A percentile compares a stretch with the other conserved stretches of the same genome.
phyloP scores from a whole-genome alignment of 2,888 invertebrate genomes.

The Ophion ellenae region DNA sequence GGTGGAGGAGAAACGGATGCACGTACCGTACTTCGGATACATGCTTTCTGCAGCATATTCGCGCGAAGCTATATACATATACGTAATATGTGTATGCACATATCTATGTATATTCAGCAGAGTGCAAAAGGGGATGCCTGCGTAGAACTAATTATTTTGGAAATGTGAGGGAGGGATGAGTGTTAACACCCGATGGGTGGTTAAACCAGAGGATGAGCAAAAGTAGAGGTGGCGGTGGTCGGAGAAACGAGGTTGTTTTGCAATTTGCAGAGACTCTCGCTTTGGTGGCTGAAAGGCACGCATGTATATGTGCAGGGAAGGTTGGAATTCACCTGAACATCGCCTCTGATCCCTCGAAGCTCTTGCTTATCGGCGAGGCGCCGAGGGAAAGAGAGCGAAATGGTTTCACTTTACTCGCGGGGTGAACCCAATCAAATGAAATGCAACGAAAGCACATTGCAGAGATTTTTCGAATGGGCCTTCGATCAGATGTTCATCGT shows the following conservation, averaged over 20 bases:
- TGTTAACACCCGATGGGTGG: constrained; percentile 25
- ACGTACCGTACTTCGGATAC: constrained; percentile 28
- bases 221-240: neutral
- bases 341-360: constrained; percentile 21
- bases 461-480: neutral
- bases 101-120: neutral
- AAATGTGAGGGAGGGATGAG: constrained; percentile 69
- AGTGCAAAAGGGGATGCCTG: constrained; percentile 27
- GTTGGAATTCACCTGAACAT: constrained; percentile 7
- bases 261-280: constrained; percentile 25
- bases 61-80: constrained; percentile 1
- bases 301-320: constrained; percentile 14
- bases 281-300: constrained; percentile 29
- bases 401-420: neutral
- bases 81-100: neutral
- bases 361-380: neutral
- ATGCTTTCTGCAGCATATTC: constrained; percentile 47
- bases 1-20: neutral
- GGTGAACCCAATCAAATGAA: neutral
- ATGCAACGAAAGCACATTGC: neutral
- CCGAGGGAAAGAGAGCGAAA: neutral
- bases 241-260: constrained; percentile 38
- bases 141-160: constrained; percentile 60
- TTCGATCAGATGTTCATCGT: neutral
- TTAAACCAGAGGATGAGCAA: constrained; percentile 14